Evolutionary conservation across 1,140 invertebrate genomes (phyloP), one percentile per base, ranked within the genome.

Genomic region (Drosophila repleta): DNA sequence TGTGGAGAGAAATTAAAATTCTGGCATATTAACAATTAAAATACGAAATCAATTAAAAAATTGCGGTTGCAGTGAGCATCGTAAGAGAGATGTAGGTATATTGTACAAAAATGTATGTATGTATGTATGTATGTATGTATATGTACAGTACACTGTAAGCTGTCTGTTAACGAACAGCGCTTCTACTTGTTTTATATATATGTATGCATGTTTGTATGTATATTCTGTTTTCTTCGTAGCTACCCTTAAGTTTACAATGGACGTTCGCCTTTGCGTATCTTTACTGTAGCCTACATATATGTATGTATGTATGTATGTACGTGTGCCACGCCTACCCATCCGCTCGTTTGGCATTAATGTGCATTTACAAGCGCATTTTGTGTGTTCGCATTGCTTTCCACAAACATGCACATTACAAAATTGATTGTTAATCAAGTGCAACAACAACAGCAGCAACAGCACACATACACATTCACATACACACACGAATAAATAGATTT

Each of bases 41-140:
- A 76, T n/a, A 1, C 66, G 49, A 79, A 81, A 87, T 87, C 79
- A 87, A 87, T 87, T 88, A 79, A 83, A 87, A 88, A 88, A 58
- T 88, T 88, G 83, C 78, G 83, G 82, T 85, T 63, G 41, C 65
- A 13, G 1, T 48, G 46, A 79, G 76, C 66, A 82, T 56, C 77
- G 70, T 78, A 74, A 85, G n/a, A n/a, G n/a, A 85, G 85, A 74
- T 80, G 81, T 68, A 74, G 64, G 4, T 24, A 24, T 24, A 24
- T 58, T 67, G 53, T 20, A 48, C 21, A n/a, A 60, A 13, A 45
- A 20, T 8, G 32, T 15, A 58, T 11, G 15, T 15, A 21, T 37
- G 4, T 8, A 46, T 6, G 24, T 43, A 18, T 32, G 26, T 32
- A 29, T 39, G 18, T 24, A 60, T 45, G 32, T n/a, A n/a, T 8